Evolutionary conservation across 2,797 vertebrate genomes (phyloP), one percentile per base, ranked within the genome.

Genomic region (Huso huso): DNA sequence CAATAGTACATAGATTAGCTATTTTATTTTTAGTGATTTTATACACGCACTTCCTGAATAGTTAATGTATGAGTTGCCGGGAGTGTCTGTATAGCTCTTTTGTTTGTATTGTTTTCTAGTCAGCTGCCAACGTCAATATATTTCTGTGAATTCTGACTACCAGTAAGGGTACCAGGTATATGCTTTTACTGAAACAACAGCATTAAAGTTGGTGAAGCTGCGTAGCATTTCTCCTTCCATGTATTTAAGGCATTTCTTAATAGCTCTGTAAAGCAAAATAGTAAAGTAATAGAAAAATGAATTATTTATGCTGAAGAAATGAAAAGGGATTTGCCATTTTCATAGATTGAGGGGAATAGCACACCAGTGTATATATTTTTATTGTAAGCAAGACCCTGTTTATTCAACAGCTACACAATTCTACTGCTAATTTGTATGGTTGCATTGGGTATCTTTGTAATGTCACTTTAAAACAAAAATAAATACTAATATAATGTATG

Each of bases 321-420:
- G 8, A 64, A 66, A 62, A 51, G 58, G 63, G 48, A 64, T 51
- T 64, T 7, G 12, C 66, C 62, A 65, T 61, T 48, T 63, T 72
- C 71, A 64, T 68, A 58, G 55, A 58, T 6, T 58, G 60, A 57
- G 12, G 58, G 60, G 66, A 48, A 68, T 65, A 69, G 61, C 65
- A 69, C 64, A 59, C 71, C 51, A 72, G 66, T 62, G 66, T 71
- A 65, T 66, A 70, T 74, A 69, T 78, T 75, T 37, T 66, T 75
- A 78, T 13, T 58, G 13, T 58, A 7, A 12, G 71, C 72, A 72
- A 73, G 66, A 70, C 60, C 52, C 53, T 71, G 69, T 76, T 71
- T 72, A 65, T 62, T 69, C 51, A 58, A 70, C 10, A 15, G 66
- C 74, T 70, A 65, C 63, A 62, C 69, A 58, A 65, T 70, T 71